Conservation (phyloP, 2,888 invertebrate genomes). For the Baccha elongata region DNA sequence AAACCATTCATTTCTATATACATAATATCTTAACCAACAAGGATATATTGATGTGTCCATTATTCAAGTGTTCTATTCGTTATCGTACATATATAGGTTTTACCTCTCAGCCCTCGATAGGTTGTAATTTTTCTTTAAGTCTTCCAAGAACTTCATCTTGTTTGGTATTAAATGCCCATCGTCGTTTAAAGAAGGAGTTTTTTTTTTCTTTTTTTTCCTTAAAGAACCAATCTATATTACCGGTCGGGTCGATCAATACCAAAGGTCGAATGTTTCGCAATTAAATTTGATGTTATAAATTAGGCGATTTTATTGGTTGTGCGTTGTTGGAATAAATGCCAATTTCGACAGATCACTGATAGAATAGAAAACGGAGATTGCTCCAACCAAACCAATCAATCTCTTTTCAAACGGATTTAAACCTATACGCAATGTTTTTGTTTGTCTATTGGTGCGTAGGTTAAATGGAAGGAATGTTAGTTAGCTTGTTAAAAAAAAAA, state of each 20-base stretch:
- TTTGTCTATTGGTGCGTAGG: background rate
- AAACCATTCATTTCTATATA: too few species aligned
- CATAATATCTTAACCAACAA: background rate
- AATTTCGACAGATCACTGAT: constrained; percentile 55
- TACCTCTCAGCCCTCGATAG: background rate
- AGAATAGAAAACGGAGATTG: constrained; percentile 54
- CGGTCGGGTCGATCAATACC: constrained; percentile 6
- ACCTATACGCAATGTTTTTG: constrained; percentile 6
- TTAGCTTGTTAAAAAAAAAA: constrained; percentile 5
- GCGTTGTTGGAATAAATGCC: constrained; percentile 46
- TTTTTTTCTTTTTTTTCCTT: background rate
- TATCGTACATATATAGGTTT: too few species aligned
- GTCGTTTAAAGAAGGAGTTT: background rate
- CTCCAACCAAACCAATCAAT: constrained; percentile 62
- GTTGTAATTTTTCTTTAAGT: background rate
- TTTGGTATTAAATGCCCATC: background rate
- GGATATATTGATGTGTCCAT: background rate
- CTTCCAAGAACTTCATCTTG: constrained; percentile 48
- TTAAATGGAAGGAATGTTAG: background rate
- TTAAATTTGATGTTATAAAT: constrained; percentile 72
- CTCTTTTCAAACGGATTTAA: constrained; percentile 42
- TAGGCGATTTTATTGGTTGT: constrained; percentile 62
- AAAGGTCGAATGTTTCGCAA: constrained; percentile 56
- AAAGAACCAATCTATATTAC: background rate
- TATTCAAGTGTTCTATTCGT: background rate